These are phyloP conservation scores for Haliclystus octoradiatus DNA, from an alignment of 30 jellyfish, hydroid and myxozoan genomes.

Conservation along the genomic window DNA sequence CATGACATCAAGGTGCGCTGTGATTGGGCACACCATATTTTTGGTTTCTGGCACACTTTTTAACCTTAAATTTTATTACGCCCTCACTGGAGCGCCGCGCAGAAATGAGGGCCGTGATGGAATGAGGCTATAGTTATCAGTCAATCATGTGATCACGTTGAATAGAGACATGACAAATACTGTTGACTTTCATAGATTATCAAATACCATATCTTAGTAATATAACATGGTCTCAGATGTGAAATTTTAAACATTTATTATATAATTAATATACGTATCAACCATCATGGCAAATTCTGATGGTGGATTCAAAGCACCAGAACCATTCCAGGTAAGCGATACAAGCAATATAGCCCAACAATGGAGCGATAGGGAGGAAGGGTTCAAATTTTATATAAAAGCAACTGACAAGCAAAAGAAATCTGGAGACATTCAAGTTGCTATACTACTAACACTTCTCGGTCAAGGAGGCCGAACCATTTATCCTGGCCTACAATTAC, in stretches of 20 bases:
- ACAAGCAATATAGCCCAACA: background rate
- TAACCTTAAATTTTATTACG: too few relatives aligned
- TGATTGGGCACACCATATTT: too few relatives aligned
- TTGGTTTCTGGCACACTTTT: too few relatives aligned
- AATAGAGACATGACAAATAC: too few relatives aligned
- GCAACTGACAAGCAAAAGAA: background rate
- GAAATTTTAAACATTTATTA: background rate
- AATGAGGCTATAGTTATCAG: too few relatives aligned
- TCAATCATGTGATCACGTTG: too few relatives aligned
- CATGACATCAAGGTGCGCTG: too few relatives aligned
- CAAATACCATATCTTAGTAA: too few relatives aligned
- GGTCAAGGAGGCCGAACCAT: background rate
- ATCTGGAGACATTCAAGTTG: background rate
- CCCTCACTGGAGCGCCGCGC: too few relatives aligned
- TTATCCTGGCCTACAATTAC: background rate
- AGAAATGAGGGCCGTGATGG: too few relatives aligned
- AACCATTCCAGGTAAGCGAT: constrained; percentile 1
- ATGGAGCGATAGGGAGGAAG: background rate
- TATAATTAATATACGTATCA: too few relatives aligned
- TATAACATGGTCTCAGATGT: background rate
- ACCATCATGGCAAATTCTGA: background rate
- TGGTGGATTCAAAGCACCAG: background rate
- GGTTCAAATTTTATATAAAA: background rate
- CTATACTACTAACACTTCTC: background rate
- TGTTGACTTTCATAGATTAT: too few relatives aligned